These are phyloP conservation scores for Seriola quinqueradiata DNA, from an alignment of 2,113 vertebrate species.

Conservation along the genomic window DNA sequence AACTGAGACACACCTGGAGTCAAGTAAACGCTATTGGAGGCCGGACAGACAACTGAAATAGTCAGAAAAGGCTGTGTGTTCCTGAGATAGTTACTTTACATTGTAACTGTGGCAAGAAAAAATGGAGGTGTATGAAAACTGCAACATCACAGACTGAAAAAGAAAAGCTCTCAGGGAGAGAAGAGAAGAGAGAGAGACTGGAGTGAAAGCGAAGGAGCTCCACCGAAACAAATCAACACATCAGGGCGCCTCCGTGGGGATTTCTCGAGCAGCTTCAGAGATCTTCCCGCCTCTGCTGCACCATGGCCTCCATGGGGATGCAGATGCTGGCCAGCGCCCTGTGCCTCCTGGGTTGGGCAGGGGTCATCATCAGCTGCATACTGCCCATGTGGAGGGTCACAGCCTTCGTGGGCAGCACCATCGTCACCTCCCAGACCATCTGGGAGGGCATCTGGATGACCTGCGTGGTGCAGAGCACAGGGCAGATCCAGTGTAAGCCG, in stretches of 20 bases:
- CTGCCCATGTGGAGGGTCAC: constrained; percentile 94
- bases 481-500: constrained; percentile 92
- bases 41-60: background rate
- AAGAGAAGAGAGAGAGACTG: constrained; percentile 3
- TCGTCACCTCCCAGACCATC: constrained; percentile 89
- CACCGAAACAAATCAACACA: background rate
- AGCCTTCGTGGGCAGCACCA: constrained; percentile 91
- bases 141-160: constrained; percentile 5
- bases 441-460: constrained; percentile 98
- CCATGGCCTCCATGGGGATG: constrained; percentile 91
- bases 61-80: background rate
- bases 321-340: constrained; percentile 91
- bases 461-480: constrained; percentile 94
- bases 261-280: background rate
- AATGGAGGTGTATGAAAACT: constrained; percentile 16
- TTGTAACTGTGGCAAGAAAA: background rate
- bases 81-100: background rate
- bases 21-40: constrained; percentile 5
- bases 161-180: constrained; percentile 1
- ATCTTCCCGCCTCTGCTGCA: background rate
- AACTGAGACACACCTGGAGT: constrained; percentile 29
- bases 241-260: constrained; percentile 1
- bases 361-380: constrained; percentile 85
- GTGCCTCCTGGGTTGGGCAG: constrained; percentile 90
- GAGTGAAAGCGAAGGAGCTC: background rate